Evolutionary conservation across 2,797 vertebrate species (phyloP).

Genomic region (Micrastur ruficollis): DNA sequence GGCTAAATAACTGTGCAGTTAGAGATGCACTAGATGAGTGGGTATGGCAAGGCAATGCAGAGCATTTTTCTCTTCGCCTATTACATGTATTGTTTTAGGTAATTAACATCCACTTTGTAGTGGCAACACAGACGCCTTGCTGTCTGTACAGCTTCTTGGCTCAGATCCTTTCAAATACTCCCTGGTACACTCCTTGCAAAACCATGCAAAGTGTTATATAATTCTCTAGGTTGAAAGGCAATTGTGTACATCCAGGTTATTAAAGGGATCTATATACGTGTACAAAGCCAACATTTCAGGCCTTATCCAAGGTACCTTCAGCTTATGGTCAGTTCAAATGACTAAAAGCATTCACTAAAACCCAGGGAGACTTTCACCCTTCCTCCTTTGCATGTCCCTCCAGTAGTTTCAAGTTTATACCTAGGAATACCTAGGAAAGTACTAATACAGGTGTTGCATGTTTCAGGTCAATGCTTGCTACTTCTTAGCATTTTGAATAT

Average conservation of each 20-base stretch:
- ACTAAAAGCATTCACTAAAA: background rate
- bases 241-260: slow-evolving; percentile 68
- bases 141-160: slow-evolving; percentile 85
- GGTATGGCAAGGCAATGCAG: slow-evolving; percentile 68
- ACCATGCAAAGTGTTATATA: slow-evolving; percentile 77
- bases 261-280: slow-evolving; percentile 13
- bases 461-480: background rate
- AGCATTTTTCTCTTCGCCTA: slow-evolving; percentile 77
- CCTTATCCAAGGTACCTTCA: background rate
- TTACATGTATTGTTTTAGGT: slow-evolving; percentile 87
- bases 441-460: background rate
- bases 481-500: background rate
- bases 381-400: background rate
- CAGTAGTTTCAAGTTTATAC: background rate
- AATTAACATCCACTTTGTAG: slow-evolving; percentile 88
- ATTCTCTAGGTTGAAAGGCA: slow-evolving; percentile 72
- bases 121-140: slow-evolving; percentile 83
- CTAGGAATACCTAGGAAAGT: background rate
- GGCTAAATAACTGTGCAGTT: slow-evolving; percentile 83
- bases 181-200: slow-evolving; percentile 79
- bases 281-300: background rate
- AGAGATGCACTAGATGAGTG: slow-evolving; percentile 74
- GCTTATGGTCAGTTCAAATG: background rate
- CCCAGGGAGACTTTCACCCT: background rate
- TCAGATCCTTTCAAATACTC: slow-evolving; percentile 76